Evolutionary conservation across 92 coral and sea anemone genomes (phyloP).

Genomic region (Porites evermanni): DNA sequence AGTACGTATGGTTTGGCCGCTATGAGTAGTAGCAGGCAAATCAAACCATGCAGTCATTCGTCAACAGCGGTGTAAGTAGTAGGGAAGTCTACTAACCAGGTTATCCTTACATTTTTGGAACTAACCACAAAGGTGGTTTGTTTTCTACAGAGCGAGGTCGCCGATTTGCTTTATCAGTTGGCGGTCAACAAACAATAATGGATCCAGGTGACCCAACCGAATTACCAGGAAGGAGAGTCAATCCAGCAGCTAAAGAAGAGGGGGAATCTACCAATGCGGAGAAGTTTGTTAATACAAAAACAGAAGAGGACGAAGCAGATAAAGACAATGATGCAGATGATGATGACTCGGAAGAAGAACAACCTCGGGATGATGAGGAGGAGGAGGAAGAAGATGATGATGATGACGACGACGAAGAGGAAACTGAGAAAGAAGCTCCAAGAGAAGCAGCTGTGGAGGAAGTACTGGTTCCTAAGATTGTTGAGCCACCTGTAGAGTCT

Average conservation of each 20-base stretch:
- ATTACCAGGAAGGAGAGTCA: slow-evolving; percentile 48
- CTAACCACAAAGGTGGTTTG: neutral
- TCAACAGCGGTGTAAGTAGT: too few species aligned
- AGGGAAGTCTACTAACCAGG: too few species aligned
- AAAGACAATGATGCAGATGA: slow-evolving; percentile 56
- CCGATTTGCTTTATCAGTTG: slow-evolving; percentile 84
- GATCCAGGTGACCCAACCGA: slow-evolving; percentile 49
- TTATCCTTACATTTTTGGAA: too few species aligned
- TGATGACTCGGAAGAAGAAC: slow-evolving; percentile 19
- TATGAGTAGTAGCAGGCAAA: too few species aligned
- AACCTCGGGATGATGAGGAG: slow-evolving; percentile 11
- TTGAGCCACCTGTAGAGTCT: slow-evolving; percentile 37
- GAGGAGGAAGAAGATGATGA: slow-evolving; percentile 19
- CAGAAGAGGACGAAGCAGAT: slow-evolving; percentile 59
- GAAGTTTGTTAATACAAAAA: slow-evolving; percentile 52
- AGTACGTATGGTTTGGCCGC: too few species aligned
- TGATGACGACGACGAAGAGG: slow-evolving; percentile 62
- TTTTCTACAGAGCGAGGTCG: slow-evolving; percentile 90
- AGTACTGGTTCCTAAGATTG: slow-evolving; percentile 34
- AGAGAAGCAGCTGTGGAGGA: slow-evolving; percentile 29
- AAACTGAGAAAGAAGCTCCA: slow-evolving; percentile 35
- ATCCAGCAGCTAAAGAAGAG: slow-evolving; percentile 49
- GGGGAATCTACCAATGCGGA: slow-evolving; percentile 59
- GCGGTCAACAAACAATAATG: slow-evolving; percentile 71
- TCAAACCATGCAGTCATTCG: too few species aligned